Evolutionary conservation across 1,140 invertebrate species (phyloP), one percentile per base, ranked within the genome.

Genomic region (Adoxophyes honmai): DNA sequence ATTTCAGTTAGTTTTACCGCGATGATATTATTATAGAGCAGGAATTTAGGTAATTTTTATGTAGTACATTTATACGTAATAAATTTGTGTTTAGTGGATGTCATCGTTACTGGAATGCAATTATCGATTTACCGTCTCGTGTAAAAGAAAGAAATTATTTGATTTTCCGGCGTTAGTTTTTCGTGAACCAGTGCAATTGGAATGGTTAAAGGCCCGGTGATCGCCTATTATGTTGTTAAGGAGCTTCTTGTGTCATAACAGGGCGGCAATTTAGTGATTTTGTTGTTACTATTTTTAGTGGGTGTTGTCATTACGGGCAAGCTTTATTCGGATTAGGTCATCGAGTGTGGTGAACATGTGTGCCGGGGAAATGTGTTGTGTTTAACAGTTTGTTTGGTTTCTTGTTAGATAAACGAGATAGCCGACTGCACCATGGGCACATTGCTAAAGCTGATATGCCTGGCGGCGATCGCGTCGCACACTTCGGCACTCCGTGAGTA

Each of bases 321-420:
- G 70, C 73, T 81, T 77, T 75, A 79, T 74, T 83, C 73, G 83
- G 78, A 88, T 88, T 86, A 86, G 83, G 82, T 88, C 83, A 88
- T 88, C 83, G 69, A 79, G 79, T 83, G 80, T 68, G 66, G 80
- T 78, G 75, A 75, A 86, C 81, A 86, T 86, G 81, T 88, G 83
- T 86, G 73, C 75, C 76, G 73, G 74, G 69, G 68, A 78, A 80
- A 81, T 78, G 75, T 84, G 80, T 78, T 80, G 38, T 62, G 62
- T 76, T 60, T 68, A 82, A 64, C 73, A 59, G 70, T 62, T 80
- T 78, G 59, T 86, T 81, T 83, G 67, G 70, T 80, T 83, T 86
- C 70, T 82, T 78, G 65, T 67, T 86, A 86, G 86, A 82, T 88
- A 60, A 59, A 70, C 64, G 62, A 78, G 68, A 60, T 65, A 75